Conservation (phyloP, 2,797 vertebrate genomes). For the Hafferia zeledoni region DNA sequence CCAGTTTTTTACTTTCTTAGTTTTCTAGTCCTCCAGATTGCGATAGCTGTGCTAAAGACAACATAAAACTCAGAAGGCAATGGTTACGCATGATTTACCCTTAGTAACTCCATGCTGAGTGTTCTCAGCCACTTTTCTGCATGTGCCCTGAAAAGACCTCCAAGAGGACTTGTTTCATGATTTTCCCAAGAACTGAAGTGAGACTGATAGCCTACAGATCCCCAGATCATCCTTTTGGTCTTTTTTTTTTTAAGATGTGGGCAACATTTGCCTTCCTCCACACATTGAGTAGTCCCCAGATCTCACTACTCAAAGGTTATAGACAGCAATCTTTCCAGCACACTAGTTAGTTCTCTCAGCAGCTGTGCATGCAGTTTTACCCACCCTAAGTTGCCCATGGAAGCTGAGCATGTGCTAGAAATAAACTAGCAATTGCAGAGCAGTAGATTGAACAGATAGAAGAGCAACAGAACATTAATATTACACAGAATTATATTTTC, state of each 20-base stretch:
- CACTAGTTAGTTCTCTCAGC: not conserved
- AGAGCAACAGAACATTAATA: not conserved
- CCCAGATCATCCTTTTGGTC: not conserved
- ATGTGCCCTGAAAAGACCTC: not conserved
- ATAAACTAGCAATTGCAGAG: not conserved
- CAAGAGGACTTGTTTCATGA: not conserved
- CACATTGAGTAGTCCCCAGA: not conserved
- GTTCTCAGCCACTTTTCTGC: not conserved
- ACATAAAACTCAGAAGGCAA: not conserved
- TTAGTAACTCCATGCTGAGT: not conserved
- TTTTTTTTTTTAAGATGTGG: not conserved
- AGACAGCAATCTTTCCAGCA: not conserved
- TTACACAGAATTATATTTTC: not conserved
- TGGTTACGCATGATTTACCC: not conserved
- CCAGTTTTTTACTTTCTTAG: not conserved
- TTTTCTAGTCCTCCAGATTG: not conserved
- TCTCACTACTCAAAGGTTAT: not conserved
- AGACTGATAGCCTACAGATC: not conserved
- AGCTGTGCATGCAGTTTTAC: not conserved
- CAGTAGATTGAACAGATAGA: not conserved
- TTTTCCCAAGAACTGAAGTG: not conserved
- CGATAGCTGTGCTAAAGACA: not conserved
- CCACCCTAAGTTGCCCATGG: not conserved
- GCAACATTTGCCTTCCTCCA: not conserved
- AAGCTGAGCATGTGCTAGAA: not conserved